Percentiles rank a stretch among this genome's conserved stretches.
These are phyloP conservation scores for Bubo bubo DNA, from an alignment of 2,113 vertebrate species.

Conservation along the genomic window DNA sequence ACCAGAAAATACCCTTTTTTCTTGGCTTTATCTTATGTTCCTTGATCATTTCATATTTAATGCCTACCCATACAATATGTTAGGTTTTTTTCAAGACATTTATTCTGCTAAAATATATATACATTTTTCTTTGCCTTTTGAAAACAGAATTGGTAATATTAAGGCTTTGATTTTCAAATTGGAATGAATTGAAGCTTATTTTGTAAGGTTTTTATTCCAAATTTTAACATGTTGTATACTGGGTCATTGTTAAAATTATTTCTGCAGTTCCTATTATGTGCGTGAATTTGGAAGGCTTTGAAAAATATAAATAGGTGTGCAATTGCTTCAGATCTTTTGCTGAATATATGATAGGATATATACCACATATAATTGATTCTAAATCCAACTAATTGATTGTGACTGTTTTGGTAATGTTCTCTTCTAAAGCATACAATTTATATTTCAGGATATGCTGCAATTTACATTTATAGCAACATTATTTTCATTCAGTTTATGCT, in stretches of 20 bases:
- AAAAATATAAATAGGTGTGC: background rate
- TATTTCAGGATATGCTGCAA: background rate
- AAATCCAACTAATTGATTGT: background rate
- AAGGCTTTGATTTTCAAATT: background rate
- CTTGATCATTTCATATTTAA: constrained; percentile 20
- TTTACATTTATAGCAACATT: background rate
- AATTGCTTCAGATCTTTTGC: background rate
- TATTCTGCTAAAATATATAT: background rate
- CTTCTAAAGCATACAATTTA: background rate
- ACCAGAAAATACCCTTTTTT: constrained; percentile 5
- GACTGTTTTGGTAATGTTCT: background rate
- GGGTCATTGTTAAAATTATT: background rate
- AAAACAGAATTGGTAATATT: background rate
- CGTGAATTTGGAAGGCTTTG: background rate
- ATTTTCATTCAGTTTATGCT: background rate
- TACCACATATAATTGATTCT: background rate
- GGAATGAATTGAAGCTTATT: background rate
- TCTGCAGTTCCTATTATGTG: background rate
- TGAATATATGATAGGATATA: background rate
- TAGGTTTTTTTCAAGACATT: background rate
- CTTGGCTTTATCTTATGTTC: constrained; percentile 32
- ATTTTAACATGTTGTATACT: background rate
- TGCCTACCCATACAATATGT: background rate
- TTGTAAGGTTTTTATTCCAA: background rate
- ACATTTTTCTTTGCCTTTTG: background rate